These are phyloP conservation scores for Lepus oiostolus DNA, from an alignment of 2,797 vertebrate species.

Conservation along the genomic window DNA sequence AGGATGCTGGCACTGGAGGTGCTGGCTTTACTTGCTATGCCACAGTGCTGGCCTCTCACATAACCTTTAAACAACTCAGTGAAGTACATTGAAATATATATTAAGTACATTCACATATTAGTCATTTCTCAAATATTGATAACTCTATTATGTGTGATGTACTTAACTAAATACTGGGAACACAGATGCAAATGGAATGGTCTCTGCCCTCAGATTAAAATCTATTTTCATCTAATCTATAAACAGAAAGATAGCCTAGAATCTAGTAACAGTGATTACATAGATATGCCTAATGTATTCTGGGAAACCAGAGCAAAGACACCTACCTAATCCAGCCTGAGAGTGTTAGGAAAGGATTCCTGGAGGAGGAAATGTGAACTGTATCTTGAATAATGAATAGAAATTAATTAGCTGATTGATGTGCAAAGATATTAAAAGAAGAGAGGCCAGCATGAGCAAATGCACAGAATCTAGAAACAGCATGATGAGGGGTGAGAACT, in stretches of 20 bases:
- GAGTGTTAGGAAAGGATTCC: neutral
- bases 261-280: neutral
- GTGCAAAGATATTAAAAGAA: neutral
- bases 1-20: too few relatives aligned
- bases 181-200: neutral
- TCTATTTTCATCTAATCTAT: neutral
- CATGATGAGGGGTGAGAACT: neutral
- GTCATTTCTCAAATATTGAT: neutral
- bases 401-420: neutral
- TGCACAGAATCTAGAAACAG: neutral
- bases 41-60: too few relatives aligned
- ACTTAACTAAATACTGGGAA: neutral
- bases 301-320: neutral
- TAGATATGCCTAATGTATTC: neutral
- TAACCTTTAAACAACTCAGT: neutral
- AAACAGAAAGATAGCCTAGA: neutral
- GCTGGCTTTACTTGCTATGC: too few relatives aligned
- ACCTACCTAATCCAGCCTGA: neutral
- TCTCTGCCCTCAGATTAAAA: neutral
- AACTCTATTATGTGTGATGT: neutral
- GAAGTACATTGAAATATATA: neutral
- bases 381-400: neutral
- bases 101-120: neutral
- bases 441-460: neutral
- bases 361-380: neutral